Evolutionary conservation across 1,140 invertebrate species (phyloP).

Genomic region (Pseudobourletiella spinata): DNA sequence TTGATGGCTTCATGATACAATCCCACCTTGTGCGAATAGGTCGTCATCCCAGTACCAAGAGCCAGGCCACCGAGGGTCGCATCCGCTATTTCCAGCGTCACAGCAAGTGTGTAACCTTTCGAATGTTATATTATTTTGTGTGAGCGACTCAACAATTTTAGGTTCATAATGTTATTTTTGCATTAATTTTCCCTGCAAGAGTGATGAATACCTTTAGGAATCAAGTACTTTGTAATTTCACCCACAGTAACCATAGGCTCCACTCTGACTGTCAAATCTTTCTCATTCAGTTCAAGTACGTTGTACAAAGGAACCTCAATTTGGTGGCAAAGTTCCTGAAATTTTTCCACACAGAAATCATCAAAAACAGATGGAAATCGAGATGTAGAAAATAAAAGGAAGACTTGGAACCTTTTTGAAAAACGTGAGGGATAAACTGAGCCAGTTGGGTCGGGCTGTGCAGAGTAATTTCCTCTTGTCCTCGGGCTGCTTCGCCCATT

Average conservation of each 20-base stretch:
- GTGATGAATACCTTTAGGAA: conserved; percentile 40
- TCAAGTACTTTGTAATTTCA: conserved; percentile 46
- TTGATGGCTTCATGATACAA: conserved; percentile 48
- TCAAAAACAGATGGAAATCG: no score
- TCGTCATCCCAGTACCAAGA: conserved; percentile 49
- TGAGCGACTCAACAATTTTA: no score
- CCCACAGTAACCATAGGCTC: conserved; percentile 49
- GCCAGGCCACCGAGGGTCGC: conserved; percentile 50
- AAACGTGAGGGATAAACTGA: conserved; percentile 56
- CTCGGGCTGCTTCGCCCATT: conserved; percentile 50
- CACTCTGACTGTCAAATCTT: conserved; percentile 45
- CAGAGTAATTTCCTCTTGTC: conserved; percentile 50
- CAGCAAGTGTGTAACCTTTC: conserved; percentile 48
- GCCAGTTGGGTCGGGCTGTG: conserved; percentile 57
- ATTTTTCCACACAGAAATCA: no score
- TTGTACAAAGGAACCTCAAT: conserved; percentile 51
- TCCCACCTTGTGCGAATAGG: conserved; percentile 45
- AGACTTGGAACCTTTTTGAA: conserved; percentile 53
- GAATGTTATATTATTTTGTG: no score
- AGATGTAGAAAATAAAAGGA: no score
- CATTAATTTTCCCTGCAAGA: no score
- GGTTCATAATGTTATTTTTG: no score
- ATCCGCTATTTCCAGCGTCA: conserved; percentile 49
- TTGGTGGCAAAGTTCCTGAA: conserved; percentile 49
- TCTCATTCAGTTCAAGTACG: conserved; percentile 46